Evolutionary conservation across 2,797 vertebrate genomes (phyloP), one percentile per base, ranked within the genome.

Genomic region (Schizopygopsis pylzovi): DNA sequence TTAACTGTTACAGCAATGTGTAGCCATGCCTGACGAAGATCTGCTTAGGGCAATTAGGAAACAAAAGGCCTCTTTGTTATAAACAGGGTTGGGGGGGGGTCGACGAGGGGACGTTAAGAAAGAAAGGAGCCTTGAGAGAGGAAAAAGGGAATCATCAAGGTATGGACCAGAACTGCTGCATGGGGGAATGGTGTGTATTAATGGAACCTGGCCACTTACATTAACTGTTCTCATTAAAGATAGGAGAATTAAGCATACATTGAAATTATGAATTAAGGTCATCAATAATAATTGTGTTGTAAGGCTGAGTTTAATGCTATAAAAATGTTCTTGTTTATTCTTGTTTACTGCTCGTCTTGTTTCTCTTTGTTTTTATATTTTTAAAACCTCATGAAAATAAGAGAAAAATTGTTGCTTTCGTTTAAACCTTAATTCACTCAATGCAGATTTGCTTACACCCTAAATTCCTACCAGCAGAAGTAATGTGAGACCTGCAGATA

Each of bases 41-140:
- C 90, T 89, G 81, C 86, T 59, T 83, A 67, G 79, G 81, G 87
- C 88, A 89, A 90, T 89, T 89, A 90, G 70, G 16, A 85, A 82
- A 90, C 90, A 91, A 88, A 88, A 87, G 67, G 4, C 33, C 81
- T 76, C 86, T 89, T 90, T 90, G 89, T 92, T 89, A 70, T 15
- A 59, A 37, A 81, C 75, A 45, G 78, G 84, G 75, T 72, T 68
- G 73, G 77, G 76, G 73, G 76, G 78, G 79, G 81, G 56, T 79
- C 52, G 22, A 70, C 75, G 49, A 63, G 65, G 49, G 56, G 81
- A 81, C 54, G 37, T 52, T 82, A 52, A 79, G 79, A 88, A 86
- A 43, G 54, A 89, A 89, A 76, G 82, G 81, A 84, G 83, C 56
- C 70, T 56, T 87, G 65, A 59, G 47, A 63, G 63, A 70, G 47